A percentile compares a stretch with the other conserved stretches of the same genome.
phyloP scores from a whole-genome alignment of 2,888 invertebrate genomes.

The Limnephilus rhombicus region DNA sequence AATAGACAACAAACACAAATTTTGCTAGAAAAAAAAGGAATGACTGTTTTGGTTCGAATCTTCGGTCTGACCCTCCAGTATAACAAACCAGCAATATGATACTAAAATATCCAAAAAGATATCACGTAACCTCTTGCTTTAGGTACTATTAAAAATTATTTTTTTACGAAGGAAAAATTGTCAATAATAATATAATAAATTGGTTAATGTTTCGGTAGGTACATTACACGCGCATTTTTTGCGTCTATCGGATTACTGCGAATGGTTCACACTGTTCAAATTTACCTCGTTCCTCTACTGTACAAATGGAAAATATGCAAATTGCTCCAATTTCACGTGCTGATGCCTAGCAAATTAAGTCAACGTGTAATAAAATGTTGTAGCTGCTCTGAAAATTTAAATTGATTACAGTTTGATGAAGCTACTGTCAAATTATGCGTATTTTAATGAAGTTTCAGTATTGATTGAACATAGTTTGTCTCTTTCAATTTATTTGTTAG shows the following conservation, averaged over 20 bases:
- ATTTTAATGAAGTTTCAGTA: neutral
- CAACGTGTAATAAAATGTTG: neutral
- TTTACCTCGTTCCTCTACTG: neutral
- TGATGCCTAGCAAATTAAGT: neutral
- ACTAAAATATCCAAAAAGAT: neutral
- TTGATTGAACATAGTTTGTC: neutral
- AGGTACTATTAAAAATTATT: neutral
- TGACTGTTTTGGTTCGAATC: neutral
- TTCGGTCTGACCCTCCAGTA: neutral
- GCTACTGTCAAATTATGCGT: neutral
- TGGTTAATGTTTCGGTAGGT: neutral
- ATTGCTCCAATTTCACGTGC: slow-evolving; percentile 27
- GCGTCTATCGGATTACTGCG: neutral
- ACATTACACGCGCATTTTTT: neutral
- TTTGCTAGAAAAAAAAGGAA: too few relatives aligned
- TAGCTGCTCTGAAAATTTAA: neutral
- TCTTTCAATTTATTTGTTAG: too few relatives aligned
- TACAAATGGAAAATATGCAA: neutral
- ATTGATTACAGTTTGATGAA: neutral
- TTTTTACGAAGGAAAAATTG: neutral
- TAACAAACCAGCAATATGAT: neutral
- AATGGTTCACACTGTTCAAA: neutral
- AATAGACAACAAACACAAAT: too few relatives aligned
- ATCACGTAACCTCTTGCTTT: neutral
- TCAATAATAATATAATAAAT: neutral